A percentile compares a stretch with the other conserved stretches of the same genome.
Conservation (phyloP, 2,797 vertebrate species). For the Okamejei kenojei region DNA sequence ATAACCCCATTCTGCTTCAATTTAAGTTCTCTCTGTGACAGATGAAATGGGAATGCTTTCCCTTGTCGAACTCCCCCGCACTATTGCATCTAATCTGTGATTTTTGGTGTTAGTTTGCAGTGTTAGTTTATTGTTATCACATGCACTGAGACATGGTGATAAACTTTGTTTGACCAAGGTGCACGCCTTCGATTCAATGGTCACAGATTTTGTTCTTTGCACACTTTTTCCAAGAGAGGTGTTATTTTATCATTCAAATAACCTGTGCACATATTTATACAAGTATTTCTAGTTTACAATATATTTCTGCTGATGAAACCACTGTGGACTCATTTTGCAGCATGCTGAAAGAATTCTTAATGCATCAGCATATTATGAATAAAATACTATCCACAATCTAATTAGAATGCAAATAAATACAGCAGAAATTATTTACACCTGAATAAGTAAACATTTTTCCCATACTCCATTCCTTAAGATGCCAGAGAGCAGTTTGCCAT, state of each 20-base stretch:
- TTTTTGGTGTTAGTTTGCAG: neutral
- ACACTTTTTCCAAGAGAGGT: neutral
- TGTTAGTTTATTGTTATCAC: too few relatives aligned
- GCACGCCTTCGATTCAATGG: neutral
- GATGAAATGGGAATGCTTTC: neutral
- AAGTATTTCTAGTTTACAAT: neutral
- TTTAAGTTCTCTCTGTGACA: too few relatives aligned
- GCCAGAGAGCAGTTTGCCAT: neutral
- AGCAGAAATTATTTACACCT: constrained; percentile 1
- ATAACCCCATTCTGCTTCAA: too few relatives aligned
- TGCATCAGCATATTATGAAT: constrained; percentile 7
- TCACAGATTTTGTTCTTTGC: neutral
- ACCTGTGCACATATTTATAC: neutral
- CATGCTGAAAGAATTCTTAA: neutral
- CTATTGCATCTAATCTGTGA: neutral
- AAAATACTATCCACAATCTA: neutral
- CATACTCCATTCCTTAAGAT: neutral
- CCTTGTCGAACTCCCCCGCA: neutral
- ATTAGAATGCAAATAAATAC: neutral
- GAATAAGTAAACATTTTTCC: neutral
- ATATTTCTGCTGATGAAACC: neutral
- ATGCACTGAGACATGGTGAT: too few relatives aligned
- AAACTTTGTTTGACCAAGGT: neutral
- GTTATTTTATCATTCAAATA: neutral
- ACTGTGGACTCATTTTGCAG: neutral